Evolutionary conservation across 2,888 invertebrate species (phyloP), one percentile per base, ranked within the genome.

Genomic region (Ceriagrion tenellum): DNA sequence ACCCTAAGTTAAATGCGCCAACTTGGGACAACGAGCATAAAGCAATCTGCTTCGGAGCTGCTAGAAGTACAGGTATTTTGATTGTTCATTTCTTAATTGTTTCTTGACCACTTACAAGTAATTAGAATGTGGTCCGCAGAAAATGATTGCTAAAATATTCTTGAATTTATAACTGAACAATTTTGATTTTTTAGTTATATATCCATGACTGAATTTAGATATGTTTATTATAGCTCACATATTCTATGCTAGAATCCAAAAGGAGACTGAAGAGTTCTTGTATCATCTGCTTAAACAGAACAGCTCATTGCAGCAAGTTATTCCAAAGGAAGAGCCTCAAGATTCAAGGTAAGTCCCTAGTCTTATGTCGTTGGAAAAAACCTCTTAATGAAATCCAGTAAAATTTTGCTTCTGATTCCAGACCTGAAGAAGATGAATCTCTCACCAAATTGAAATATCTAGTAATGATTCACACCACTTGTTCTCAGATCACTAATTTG

Each of bases 401-500:
- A 30, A n/a, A 13, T 26, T 90, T 56, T 56, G n/a, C 12, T 35
- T 35, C 35, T 40, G 0, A 20, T 59, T 91, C 40, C 35, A 91
- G 91, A 0, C 13, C 30, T 91, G 91, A 35, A 20, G 91, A 91
- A 20, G 59, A 91, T 91, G 13, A 30, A 40, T 12, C 91, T 18
- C 10, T 91, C 12, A 23, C 35, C 16, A 91, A 91, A 40, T 35
- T 91, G 91, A 91, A 91, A 35, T 59, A 35, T 63, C 63, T 91
- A 2, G 23, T 91, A 16, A 59, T 91, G 91, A 91, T 91, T 91
- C 91, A 91, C n/a, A 91, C 91, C 23, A 35, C 91, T 35, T 91
- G 91, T 91, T 91, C 91, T 35, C 56, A 91, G 6, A 91, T 91
- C 18, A 91, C 91, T 35, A 91, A 91, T 30, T 35, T 91, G 91